A percentile compares a stretch with the other conserved stretches of the same genome.
phyloP scores from a whole-genome alignment of 2,888 invertebrate species.

The Drosophila koepferae region DNA sequence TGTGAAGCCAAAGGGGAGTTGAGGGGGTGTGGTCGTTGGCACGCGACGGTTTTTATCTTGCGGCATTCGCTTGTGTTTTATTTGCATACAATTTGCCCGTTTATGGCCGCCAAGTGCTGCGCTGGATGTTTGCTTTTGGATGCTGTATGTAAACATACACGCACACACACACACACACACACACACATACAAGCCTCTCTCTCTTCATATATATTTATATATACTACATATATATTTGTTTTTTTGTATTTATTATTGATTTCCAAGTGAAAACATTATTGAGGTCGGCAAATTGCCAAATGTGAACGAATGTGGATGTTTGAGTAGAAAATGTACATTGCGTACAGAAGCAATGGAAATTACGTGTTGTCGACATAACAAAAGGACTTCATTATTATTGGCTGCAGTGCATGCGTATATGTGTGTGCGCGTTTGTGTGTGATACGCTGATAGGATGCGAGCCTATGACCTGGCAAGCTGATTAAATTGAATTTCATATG shows the following conservation, averaged over 20 bases:
- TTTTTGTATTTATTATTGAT: conserved; percentile 78
- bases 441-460: conserved; percentile 26
- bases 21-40: conserved; percentile 15
- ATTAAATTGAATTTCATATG: conserved; percentile 80
- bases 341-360: conserved; percentile 64
- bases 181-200: no score
- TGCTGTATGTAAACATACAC: conserved; percentile 4
- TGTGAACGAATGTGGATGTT: conserved; percentile 17
- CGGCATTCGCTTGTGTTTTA: conserved; percentile 60
- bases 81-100: conserved; percentile 76
- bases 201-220: background rate
- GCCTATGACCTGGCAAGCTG: conserved; percentile 70
- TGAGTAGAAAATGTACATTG: conserved; percentile 36
- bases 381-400: conserved; percentile 80
- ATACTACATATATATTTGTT: conserved; percentile 55
- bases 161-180: background rate
- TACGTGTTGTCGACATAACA: conserved; percentile 65
- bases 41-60: conserved; percentile 44
- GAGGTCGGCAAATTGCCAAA: conserved; percentile 61
- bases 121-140: conserved; percentile 22
- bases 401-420: conserved; percentile 47
- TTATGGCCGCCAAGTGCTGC: conserved; percentile 61
- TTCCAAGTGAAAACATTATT: conserved; percentile 78
- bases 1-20: background rate
- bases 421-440: conserved; percentile 14